Evolutionary conservation across 2,797 vertebrate species (phyloP), one percentile per base, ranked within the genome.

Genomic region (Lepilemur ruficaudatus): DNA sequence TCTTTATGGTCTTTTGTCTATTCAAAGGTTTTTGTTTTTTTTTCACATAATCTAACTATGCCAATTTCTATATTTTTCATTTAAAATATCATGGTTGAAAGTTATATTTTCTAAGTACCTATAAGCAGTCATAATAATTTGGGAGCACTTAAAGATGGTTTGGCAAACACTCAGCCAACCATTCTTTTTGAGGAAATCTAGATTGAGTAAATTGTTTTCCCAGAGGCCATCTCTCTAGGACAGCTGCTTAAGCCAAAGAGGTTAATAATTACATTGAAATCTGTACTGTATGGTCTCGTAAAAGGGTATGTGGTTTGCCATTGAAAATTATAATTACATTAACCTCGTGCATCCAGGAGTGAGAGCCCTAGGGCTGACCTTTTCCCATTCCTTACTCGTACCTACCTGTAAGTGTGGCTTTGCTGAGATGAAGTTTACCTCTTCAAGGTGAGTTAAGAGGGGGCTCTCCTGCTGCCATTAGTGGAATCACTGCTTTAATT

Each of bases 31-130:
- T 65, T 69, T 76, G 70, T 63, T 65, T 69, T 76, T 81, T 69
- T 46, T 88, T 65, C n/a, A 72, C 9, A 35, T 80, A 91, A 80
- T 61, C 18, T 52, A 93, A 35, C 13, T 76, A 30, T 32, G 43
- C 20, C 50, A 14, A 94, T 84, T 63, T 55, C 48, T 93, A 70
- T n/a, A 83, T 70, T 91, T 96, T 94, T 73, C 22, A 92, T 75
- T 82, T 88, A 73, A 96, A 69, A 85, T 83, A 73, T 78, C 72
- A 90, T 7, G 20, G 79, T 38, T 72, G 8, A 96, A 76, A 46
- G 55, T 41, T 94, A 93, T 12, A 30, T 41, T 89, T 95, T 81
- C 75, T 72, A 70, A 89, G 63, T 73, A 73, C 32, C 4, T 25
- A 0, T n/a, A 92, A 90, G 55, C 63, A 95, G 65, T 82, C 38